These are phyloP conservation scores for Schlechtendalia chinensis DNA, from an alignment of 1,140 invertebrate genomes.

Conservation along the genomic window DNA sequence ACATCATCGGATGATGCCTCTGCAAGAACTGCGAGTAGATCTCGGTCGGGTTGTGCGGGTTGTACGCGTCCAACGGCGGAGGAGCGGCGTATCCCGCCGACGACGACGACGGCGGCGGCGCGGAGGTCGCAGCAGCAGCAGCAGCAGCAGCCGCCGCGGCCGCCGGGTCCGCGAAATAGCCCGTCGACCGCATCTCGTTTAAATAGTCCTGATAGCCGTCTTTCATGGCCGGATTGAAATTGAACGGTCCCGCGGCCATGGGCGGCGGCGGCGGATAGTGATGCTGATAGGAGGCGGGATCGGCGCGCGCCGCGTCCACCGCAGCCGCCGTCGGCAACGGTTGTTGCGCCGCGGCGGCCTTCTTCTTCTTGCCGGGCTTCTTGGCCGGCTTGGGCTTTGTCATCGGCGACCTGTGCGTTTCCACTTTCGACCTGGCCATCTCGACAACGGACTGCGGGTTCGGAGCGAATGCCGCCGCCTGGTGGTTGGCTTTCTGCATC, in stretches of 20 bases:
- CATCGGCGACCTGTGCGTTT: conserved; percentile 13
- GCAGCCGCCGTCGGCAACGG: no score
- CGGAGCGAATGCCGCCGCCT: no score
- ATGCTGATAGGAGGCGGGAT: conserved; percentile 62
- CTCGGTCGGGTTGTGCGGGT: conserved; percentile 59
- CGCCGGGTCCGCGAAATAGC: conserved; percentile 53
- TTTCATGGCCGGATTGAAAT: conserved; percentile 61
- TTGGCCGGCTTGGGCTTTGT: conserved; percentile 49
- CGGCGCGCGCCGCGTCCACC: no score
- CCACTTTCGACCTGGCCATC: conserved; percentile 42
- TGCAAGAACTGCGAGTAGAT: conserved; percentile 70
- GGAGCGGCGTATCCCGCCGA: conserved; percentile 61
- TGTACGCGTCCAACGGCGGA: conserved; percentile 54
- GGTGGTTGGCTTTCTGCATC: no score
- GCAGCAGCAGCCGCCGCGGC: conserved; percentile 58
- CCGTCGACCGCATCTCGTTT: conserved; percentile 58
- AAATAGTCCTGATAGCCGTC: conserved; percentile 61
- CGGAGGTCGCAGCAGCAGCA: conserved; percentile 58
- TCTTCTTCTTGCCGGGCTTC: conserved; percentile 54
- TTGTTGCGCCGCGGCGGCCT: conserved; percentile 51
- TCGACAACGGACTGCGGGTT: conserved; percentile 39
- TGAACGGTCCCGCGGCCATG: conserved; percentile 70
- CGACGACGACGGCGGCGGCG: no score
- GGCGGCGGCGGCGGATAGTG: conserved; percentile 59
- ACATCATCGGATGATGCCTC: conserved; percentile 61